Percentiles rank a stretch among this genome's conserved stretches.
These are phyloP conservation scores for Drosophila dives DNA, from an alignment of 2,888 invertebrate genomes.

Conservation along the genomic window DNA sequence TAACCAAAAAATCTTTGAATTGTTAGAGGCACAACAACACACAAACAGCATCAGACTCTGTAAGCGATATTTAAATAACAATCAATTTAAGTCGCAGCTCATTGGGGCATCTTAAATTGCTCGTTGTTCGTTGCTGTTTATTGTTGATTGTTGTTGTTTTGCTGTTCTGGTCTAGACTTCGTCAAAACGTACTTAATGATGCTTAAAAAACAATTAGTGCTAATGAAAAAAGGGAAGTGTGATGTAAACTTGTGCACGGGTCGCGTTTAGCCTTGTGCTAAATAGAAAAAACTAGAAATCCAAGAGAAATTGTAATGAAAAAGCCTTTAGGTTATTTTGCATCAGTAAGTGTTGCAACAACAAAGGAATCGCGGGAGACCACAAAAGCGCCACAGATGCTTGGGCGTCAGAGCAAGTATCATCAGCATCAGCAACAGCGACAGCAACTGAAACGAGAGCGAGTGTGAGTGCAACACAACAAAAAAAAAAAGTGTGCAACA, in stretches of 20 bases:
- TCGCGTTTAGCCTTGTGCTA: conserved; percentile 63
- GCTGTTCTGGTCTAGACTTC: conserved; percentile 65
- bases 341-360: conserved; percentile 47
- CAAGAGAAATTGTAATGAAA: conserved; percentile 69
- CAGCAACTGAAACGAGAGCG: conserved; percentile 35
- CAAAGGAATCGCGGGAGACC: conserved; percentile 51
- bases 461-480: conserved; percentile 37
- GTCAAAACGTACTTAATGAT: conserved; percentile 60
- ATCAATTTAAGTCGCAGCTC: conserved; percentile 51
- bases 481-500: conserved; percentile 66
- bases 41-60: conserved; percentile 14
- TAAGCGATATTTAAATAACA: conserved; percentile 56
- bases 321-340: conserved; percentile 71
- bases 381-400: conserved; percentile 24
- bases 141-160: conserved; percentile 29
- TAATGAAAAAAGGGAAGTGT: conserved; percentile 2
- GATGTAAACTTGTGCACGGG: conserved; percentile 35
- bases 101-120: conserved; percentile 45
- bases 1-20: conserved; percentile 64
- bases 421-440: conserved; percentile 22
- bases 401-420: conserved; percentile 15
- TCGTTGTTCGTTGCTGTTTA: conserved; percentile 10
- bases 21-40: conserved; percentile 31
- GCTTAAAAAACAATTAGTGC: conserved; percentile 58
- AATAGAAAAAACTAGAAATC: conserved; percentile 52